These are phyloP conservation scores for Eulithis prunata DNA, from an alignment of 2,888 invertebrate genomes.

Conservation along the genomic window DNA sequence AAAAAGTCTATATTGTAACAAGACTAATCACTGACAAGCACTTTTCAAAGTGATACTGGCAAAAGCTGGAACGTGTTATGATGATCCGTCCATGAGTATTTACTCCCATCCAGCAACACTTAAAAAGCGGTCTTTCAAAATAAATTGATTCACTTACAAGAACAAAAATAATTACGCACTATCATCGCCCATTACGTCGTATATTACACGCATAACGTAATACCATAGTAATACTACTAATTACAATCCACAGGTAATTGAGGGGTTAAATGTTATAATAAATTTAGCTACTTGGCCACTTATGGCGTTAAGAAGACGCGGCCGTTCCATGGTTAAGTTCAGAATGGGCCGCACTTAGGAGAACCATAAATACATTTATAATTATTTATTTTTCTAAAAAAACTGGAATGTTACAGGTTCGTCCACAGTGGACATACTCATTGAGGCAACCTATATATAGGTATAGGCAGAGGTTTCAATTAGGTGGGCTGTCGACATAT, in stretches of 20 bases:
- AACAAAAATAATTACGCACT: slow-evolving; percentile 66
- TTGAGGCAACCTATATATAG: too few relatives aligned
- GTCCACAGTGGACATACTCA: too few relatives aligned
- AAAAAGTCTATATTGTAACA: too few relatives aligned
- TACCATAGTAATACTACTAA: slow-evolving; percentile 37
- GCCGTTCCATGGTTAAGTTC: slow-evolving; percentile 36
- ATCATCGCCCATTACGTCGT: slow-evolving; percentile 65
- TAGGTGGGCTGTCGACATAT: too few relatives aligned
- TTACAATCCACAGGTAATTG: slow-evolving; percentile 44
- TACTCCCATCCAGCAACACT: slow-evolving; percentile 21
- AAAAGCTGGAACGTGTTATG: neutral
- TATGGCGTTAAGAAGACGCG: slow-evolving; percentile 32
- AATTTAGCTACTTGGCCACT: slow-evolving; percentile 46
- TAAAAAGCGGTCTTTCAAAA: slow-evolving; percentile 39
- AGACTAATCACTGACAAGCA: too few relatives aligned
- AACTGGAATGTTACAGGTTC: too few relatives aligned
- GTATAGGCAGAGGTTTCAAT: too few relatives aligned
- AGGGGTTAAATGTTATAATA: slow-evolving; percentile 48
- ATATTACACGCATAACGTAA: slow-evolving; percentile 67
- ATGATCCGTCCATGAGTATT: slow-evolving; percentile 4
- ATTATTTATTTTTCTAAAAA: too few relatives aligned
- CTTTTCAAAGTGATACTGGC: neutral
- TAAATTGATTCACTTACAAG: slow-evolving; percentile 54
- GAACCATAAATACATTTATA: neutral
- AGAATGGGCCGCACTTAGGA: slow-evolving; percentile 8